These are phyloP conservation scores for Oryctes rhinoceros DNA, from an alignment of 1,140 invertebrate species.

Conservation along the genomic window DNA sequence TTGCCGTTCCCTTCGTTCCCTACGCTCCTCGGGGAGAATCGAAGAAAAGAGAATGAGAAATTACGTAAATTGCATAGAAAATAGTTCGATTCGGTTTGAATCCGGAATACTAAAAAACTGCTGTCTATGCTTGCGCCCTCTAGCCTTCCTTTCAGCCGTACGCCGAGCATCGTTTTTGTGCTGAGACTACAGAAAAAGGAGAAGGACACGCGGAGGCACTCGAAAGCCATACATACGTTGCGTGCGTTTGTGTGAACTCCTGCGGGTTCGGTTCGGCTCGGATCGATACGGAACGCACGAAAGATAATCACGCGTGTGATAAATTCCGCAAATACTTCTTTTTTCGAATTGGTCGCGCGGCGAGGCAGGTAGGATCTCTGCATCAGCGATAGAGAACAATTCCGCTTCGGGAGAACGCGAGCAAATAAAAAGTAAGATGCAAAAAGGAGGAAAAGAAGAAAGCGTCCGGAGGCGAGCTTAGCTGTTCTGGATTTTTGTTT, in stretches of 20 bases:
- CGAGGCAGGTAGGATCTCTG: background rate
- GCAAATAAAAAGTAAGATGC: no score
- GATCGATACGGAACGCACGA: conserved; percentile 12
- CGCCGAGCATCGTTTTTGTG: background rate
- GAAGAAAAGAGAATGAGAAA: background rate
- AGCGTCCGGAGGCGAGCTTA: no score
- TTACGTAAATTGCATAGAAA: conserved; percentile 19
- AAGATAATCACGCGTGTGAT: conserved; percentile 10
- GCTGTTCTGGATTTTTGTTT: no score
- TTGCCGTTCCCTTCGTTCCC: no score
- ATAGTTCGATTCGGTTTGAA: conserved; percentile 12
- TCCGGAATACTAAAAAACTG: background rate
- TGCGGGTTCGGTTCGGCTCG: background rate
- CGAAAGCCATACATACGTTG: background rate
- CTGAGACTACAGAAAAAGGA: conserved; percentile 5
- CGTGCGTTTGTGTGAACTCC: background rate
- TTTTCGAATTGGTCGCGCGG: background rate
- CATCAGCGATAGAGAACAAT: background rate
- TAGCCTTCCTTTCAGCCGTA: background rate
- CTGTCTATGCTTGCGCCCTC: background rate
- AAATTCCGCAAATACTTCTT: conserved; percentile 18
- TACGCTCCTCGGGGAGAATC: background rate
- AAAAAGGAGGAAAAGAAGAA: no score
- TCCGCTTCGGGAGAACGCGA: no score
- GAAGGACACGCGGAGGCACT: background rate